Evolutionary conservation across 2,888 invertebrate genomes (phyloP).

Genomic region (Neria commutata): DNA sequence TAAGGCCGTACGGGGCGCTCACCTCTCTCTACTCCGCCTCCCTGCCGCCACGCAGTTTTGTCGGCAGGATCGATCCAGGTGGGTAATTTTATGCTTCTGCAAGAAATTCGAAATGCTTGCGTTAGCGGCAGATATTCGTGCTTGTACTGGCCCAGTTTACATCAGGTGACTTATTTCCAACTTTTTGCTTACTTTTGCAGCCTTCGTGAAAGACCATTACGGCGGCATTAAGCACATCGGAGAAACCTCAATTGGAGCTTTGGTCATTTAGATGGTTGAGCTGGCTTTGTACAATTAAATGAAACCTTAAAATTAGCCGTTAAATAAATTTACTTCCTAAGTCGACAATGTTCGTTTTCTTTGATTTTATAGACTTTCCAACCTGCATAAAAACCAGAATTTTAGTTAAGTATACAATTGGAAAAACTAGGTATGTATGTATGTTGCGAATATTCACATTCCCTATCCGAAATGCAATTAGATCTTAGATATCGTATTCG

Average conservation of each 20-base stretch:
- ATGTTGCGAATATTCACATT: no score
- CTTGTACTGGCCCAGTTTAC: neutral
- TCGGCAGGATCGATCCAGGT: conserved; percentile 56
- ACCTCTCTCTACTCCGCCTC: conserved; percentile 50
- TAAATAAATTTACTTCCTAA: no score
- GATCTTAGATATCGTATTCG: no score
- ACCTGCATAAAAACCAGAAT: no score
- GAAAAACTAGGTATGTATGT: neutral
- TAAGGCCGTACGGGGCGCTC: conserved; percentile 43
- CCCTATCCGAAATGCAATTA: no score
- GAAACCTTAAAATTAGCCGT: conserved; percentile 13
- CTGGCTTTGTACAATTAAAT: neutral
- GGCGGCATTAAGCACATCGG: conserved; percentile 40
- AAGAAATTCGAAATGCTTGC: neutral
- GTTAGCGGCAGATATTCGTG: neutral
- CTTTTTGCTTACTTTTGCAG: conserved; percentile 32
- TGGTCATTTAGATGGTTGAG: conserved; percentile 39
- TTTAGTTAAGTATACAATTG: conserved; percentile 12
- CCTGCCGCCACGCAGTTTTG: conserved; percentile 53
- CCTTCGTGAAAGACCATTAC: conserved; percentile 44
- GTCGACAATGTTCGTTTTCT: no score
- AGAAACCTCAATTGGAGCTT: conserved; percentile 43
- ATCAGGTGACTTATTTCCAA: neutral
- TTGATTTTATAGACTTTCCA: no score
- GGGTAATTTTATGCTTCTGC: conserved; percentile 30